phyloP scores from a whole-genome alignment of 1,140 invertebrate species.

The Marisa cornuarietis region DNA sequence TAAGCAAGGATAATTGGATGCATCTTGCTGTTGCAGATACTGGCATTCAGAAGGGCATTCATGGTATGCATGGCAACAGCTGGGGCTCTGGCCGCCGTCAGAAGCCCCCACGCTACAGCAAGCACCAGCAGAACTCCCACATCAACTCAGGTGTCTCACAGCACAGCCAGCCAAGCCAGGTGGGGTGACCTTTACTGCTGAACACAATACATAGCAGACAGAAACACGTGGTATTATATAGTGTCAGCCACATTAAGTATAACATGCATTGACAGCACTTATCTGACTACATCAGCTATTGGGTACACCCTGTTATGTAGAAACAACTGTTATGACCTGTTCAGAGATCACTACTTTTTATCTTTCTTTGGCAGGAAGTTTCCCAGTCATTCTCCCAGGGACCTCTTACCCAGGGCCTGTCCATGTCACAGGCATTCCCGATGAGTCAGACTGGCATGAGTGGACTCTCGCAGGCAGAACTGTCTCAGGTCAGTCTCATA shows the following conservation, averaged over 20 bases:
- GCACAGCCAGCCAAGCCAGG: conserved; percentile 63
- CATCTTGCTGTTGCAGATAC: neutral
- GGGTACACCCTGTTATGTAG: too few species aligned
- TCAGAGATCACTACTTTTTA: too few species aligned
- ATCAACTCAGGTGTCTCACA: conserved; percentile 45
- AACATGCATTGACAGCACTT: too few species aligned
- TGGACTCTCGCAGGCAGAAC: conserved; percentile 68
- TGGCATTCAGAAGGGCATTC: conserved; percentile 23
- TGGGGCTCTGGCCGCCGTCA: conserved; percentile 35
- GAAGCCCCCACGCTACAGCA: conserved; percentile 61
- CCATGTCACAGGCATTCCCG: conserved; percentile 68
- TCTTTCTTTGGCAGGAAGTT: conserved; percentile 41
- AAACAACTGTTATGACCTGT: too few species aligned
- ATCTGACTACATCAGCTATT: too few species aligned
- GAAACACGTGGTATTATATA: neutral
- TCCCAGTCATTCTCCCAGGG: conserved; percentile 69
- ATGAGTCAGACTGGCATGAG: conserved; percentile 67
- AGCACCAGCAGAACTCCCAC: conserved; percentile 40
- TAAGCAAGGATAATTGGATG: neutral
- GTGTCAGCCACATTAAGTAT: too few species aligned
- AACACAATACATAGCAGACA: too few species aligned
- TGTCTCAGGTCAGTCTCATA: conserved; percentile 67
- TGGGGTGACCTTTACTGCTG: conserved; percentile 15
- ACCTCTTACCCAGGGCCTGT: conserved; percentile 67
- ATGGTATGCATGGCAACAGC: conserved; percentile 22